Evolutionary conservation across 1,140 invertebrate species (phyloP), one percentile per base, ranked within the genome.

Genomic region (Drosophila pallidifrons): DNA sequence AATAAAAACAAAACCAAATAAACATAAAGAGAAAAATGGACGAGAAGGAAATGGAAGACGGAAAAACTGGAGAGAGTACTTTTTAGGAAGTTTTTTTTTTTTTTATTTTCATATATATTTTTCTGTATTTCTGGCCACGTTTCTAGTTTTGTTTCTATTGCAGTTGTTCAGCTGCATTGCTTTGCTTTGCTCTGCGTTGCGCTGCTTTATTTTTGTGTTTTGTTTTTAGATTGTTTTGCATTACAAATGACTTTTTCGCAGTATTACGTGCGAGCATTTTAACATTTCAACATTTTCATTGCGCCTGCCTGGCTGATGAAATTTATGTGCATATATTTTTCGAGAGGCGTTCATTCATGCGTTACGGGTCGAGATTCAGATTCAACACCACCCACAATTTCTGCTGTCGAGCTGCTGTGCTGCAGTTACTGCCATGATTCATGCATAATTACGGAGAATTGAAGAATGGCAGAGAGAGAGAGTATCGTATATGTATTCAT

Each of bases 221-320:
- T 57, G 32, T 68, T 82, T 59, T 68, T 38, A 54, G 67, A 65
- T 74, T 79, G 61, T 63, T 87, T 79, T 82, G 82, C 83, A 88
- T 87, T 88, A 88, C 82, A 87, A 87, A 82, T 87, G 81, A 76
- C 64, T 57, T 72, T 70, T 55, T 38, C 43, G 65, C 57, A 51
- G 79, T 52, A 77, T 54, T 88, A 79, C 82, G 82, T 87, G 82
- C 82, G 79, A 88, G 82, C 83, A 87, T 87, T 87, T 87, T 79
- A 86, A 82, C 83, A 88, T 82, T 86, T 86, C 82, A 82, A 88
- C 83, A 77, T 88, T 87, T 87, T 88, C 82, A 87, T 86, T 88
- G 83, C 83, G 83, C 80, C 54, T 16, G 83, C 80, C 54, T 16
- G 30, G 8, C 64, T 77, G 80, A 60, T 73, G 61, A 88, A 86